A percentile compares a stretch with the other conserved stretches of the same genome.
Evolutionary conservation across 2,888 invertebrate genomes (phyloP).

Genomic region (Lydus trimaculatus): DNA sequence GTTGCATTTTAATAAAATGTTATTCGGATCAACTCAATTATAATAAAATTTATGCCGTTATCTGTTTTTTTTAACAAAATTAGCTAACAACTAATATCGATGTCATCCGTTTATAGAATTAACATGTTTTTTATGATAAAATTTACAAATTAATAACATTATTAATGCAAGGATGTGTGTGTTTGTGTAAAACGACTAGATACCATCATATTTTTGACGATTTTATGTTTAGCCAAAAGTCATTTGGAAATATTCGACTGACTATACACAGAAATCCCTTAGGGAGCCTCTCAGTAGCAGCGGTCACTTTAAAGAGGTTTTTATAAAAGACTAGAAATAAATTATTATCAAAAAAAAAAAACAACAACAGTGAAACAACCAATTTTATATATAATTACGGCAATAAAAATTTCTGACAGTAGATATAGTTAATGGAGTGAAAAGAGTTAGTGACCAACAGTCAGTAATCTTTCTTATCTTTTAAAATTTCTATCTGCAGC

Average conservation of each 20-base stretch:
- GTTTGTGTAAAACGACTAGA: background rate
- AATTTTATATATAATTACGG: background rate
- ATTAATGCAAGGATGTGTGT: background rate
- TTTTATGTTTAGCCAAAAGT: background rate
- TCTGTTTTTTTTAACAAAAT: background rate
- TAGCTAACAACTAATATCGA: background rate
- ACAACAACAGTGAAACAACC: background rate
- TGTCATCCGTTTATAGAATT: background rate
- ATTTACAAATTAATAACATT: background rate
- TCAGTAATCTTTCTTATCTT: background rate
- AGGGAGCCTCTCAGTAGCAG: too few relatives aligned
- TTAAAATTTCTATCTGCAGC: background rate
- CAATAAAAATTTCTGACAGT: background rate
- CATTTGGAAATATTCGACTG: too few relatives aligned
- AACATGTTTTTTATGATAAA: background rate
- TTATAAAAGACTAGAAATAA: background rate
- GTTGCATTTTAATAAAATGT: conserved; percentile 40
- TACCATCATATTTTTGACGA: background rate
- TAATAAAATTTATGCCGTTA: too few relatives aligned
- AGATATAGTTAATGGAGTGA: background rate
- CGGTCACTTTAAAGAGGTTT: too few relatives aligned
- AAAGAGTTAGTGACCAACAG: background rate
- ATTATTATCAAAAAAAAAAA: too few relatives aligned
- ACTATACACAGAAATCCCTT: too few relatives aligned
- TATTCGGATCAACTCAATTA: conserved; percentile 28